Base-by-base conservation (phyloP, 2,888 invertebrate species). In the Stenichneumon culpator region DNA sequence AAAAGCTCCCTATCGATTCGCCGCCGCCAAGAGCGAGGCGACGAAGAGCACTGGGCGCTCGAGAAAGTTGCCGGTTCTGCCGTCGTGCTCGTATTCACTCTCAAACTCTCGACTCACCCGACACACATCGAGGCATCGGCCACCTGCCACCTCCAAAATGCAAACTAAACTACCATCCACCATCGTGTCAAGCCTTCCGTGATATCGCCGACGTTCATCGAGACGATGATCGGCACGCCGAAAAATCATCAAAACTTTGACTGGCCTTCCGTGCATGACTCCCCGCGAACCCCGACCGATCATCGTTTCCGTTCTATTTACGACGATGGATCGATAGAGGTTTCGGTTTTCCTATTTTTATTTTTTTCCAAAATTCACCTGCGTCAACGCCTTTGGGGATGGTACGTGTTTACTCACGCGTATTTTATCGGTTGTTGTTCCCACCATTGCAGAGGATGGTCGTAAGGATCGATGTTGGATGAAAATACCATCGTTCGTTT, bases 371-470 rank as follows among this genome's bases (percentile, higher is more conserved):
- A 22, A 22, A 54, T 47, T 44, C 14, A 44, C 44, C 14, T 14
- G 44, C 44, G 3, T n/a, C 44, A 14, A 44, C 14, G 3, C 39
- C 28, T 63, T 63, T 6, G 6, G 32, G 6, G 7, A 19, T 57
- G 36, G 44, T 44, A 39, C 54, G 47, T 28, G 28, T 70, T 25
- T 65, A 89, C 89, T 89, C 79, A 89, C 89, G 89, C 89, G 72
- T 89, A 89, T 89, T 88, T 89, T 68, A 89, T 84, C 0, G 88
- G 88, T 36, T 86, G 81, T 7, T 22, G 78, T 54, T 89, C 88
- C 89, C 89, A 89, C 89, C 89, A 89, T 81, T 57, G 83, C 7
- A 88, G 60, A 3, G 89, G 86, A 39, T 69, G 57, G 19, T 88
- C 89, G 78, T 85, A 84, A n/a, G 86, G 88, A 83, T 89, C 89